A percentile compares a stretch with the other conserved stretches of the same genome.
These are phyloP conservation scores for Sylvia borin DNA, from an alignment of 2,797 vertebrate species.

Conservation along the genomic window DNA sequence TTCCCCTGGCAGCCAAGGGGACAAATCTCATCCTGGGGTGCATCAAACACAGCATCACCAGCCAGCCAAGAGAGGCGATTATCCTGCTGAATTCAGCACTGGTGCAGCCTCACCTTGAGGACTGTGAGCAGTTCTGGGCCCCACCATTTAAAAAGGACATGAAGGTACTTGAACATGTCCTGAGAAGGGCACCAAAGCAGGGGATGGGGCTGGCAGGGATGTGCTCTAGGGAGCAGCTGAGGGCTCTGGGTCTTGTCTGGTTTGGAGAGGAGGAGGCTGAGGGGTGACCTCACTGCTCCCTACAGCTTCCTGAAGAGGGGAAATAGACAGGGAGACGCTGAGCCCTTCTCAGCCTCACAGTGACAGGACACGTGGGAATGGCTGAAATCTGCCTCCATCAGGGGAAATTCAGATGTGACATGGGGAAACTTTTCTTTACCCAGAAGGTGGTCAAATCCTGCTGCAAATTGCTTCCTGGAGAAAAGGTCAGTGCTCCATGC, in stretches of 20 bases:
- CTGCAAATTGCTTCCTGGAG: not conserved
- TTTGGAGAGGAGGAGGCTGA: not conserved
- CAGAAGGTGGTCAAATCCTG: not conserved
- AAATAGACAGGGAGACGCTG: not conserved
- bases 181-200: not conserved
- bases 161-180: not conserved
- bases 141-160: not conserved
- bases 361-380: not conserved
- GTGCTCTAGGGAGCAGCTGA: not conserved
- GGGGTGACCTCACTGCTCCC: not conserved
- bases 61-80: not conserved
- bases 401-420: not conserved
- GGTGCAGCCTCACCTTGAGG: not conserved
- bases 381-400: not conserved
- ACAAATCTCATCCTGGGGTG: not conserved
- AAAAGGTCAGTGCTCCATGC: not conserved
- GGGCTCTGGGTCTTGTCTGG: not conserved
- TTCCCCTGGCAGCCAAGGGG: not conserved
- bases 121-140: not conserved
- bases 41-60: not conserved
- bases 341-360: not conserved
- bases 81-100: not conserved
- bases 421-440: not conserved
- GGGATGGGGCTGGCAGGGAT: not conserved
- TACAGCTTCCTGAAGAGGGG: not conserved